Base-by-base conservation (phyloP, 2,888 invertebrate genomes). In the Mythimna loreyi region DNA sequence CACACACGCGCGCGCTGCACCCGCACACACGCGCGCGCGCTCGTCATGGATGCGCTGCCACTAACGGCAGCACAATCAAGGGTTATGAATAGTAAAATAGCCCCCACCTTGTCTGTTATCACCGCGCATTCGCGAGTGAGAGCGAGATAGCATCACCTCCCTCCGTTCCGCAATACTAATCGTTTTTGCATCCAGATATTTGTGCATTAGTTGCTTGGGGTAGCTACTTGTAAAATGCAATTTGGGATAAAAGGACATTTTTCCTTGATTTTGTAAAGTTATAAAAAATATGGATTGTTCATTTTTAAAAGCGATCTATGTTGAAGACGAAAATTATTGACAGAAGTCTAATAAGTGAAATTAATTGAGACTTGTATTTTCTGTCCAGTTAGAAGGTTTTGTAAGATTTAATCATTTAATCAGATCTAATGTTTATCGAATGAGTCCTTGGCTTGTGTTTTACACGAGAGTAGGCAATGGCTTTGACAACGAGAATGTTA, bases 31-130 rank as follows among this genome's bases (percentile, higher is more conserved):
- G 16, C 61, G 19, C 49, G 7, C 55, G 9, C 57, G 75, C 78
- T 75, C 66, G 78, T 77, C 78, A 81, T 81, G 81, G 83, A 83
- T 82, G 78, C 77, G 73, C 69, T 78, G 67, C 78, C 67, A 76
- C 76, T 84, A 83, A 83, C 84, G 83, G 83, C 83, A 79, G 82
- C 76, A 76, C 72, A 83, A 84, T 83, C 83, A 77, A 78, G 82
- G 77, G 85, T 78, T 81, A 84, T 82, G 83, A 80, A 83, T 83
- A 82, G 83, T 77, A 75, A 78, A 82, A 67, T 78, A 77, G 62
- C 60, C 52, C 77, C 19, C 61, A 77, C 83, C 78, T 80, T 72
- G 65, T 82, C 78, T 71, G 59, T 70, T 76, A 74, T 74, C 67
- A 64, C 43, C 30, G 58, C n/a, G 57, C 69, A 59, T 50, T 56